phyloP scores from a whole-genome alignment of 2,797 vertebrate species.

The Acrossocheilus fasciatus region DNA sequence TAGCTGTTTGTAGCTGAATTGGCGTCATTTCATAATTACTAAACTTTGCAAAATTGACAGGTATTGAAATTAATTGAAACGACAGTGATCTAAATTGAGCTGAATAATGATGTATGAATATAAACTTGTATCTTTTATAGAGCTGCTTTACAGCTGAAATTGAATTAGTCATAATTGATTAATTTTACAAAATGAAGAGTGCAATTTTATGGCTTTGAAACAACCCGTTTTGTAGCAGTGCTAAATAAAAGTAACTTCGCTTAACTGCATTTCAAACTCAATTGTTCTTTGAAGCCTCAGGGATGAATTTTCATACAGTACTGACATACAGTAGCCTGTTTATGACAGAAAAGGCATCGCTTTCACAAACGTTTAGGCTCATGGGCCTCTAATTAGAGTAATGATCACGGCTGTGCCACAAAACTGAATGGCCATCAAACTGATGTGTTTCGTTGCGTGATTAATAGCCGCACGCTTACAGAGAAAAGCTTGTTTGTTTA shows the following conservation, averaged over 20 bases:
- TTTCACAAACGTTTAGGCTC: constrained; percentile 4
- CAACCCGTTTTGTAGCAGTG: too few species aligned
- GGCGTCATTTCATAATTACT: not conserved
- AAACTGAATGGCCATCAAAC: constrained; percentile 19
- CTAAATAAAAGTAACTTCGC: not conserved
- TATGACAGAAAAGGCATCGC: not conserved
- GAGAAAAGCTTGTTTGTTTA: constrained; percentile 74
- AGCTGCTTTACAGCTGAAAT: not conserved
- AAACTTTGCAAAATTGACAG: not conserved
- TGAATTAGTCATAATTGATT: not conserved
- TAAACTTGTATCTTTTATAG: too few species aligned
- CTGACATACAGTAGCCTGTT: not conserved
- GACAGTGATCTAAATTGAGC: not conserved
- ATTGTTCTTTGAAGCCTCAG: not conserved
- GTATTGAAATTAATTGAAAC: not conserved
- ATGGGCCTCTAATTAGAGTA: constrained; percentile 25
- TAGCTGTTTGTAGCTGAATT: not conserved
- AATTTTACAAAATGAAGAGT: not conserved
- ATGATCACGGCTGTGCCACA: not conserved
- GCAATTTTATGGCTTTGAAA: not conserved
- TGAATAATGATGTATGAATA: too few species aligned
- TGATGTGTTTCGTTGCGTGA: constrained; percentile 69
- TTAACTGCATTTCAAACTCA: not conserved
- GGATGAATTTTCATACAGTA: not conserved
- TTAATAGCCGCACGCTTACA: constrained; percentile 57